phyloP scores from a whole-genome alignment of 2,888 invertebrate species.

The Linnaemya tessellans region DNA sequence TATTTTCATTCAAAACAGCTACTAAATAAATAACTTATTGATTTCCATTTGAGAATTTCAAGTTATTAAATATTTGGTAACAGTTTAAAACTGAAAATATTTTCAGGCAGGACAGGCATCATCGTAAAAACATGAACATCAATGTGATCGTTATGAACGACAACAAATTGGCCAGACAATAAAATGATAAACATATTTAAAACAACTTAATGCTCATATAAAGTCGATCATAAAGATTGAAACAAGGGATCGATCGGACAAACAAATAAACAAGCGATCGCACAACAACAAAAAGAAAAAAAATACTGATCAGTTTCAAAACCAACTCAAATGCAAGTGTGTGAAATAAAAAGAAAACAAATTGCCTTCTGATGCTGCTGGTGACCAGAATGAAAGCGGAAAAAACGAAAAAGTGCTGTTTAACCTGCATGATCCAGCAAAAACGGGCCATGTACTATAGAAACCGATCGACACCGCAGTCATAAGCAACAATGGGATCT shows the following conservation, averaged over 20 bases:
- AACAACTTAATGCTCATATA: slow-evolving; percentile 55
- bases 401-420: neutral
- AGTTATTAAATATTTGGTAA: slow-evolving; percentile 20
- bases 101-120: neutral
- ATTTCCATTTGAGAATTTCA: slow-evolving; percentile 5
- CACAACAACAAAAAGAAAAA: neutral
- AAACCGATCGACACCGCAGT: neutral
- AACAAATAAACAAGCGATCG: neutral
- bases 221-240: slow-evolving; percentile 58
- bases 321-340: neutral
- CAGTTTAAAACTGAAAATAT: neutral
- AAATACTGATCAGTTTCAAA: slow-evolving; percentile 29
- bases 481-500: slow-evolving; percentile 5
- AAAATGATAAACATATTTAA: slow-evolving; percentile 58
- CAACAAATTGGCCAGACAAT: slow-evolving; percentile 58
- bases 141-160: slow-evolving; percentile 58
- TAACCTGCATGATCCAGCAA: neutral
- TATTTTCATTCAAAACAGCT: neutral
- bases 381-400: neutral
- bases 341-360: slow-evolving; percentile 15
- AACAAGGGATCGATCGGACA: slow-evolving; percentile 42
- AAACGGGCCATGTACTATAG: neutral
- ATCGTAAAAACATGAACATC: slow-evolving; percentile 43
- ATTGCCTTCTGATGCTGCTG: neutral
- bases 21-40: slow-evolving; percentile 32